A percentile compares a stretch with the other conserved stretches of the same genome.
Conservation (phyloP, 2,113 vertebrate species). For the Oncorhynchus mykiss region DNA sequence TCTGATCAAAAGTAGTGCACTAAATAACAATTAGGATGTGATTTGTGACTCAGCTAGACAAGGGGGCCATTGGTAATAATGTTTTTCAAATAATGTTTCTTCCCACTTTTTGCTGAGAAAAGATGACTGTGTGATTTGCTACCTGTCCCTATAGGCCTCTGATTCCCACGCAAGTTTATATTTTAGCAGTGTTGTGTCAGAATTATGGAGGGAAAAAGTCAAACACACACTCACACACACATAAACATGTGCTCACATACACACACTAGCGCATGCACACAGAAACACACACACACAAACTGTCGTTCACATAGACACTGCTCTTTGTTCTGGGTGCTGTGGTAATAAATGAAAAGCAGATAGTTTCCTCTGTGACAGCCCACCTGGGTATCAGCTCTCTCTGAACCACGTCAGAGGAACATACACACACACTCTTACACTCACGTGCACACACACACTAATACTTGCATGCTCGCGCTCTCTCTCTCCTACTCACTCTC, state of each 20-base stretch:
- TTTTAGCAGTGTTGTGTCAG: constrained; percentile 55
- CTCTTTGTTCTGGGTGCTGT: constrained; percentile 2
- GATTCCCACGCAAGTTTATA: background rate
- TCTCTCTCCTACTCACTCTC: no score
- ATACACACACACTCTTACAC: background rate
- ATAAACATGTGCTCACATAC: no score
- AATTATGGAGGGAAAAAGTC: background rate
- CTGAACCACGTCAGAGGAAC: background rate
- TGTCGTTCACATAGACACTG: background rate
- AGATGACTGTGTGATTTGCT: constrained; percentile 49
- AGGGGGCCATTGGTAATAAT: constrained; percentile 23
- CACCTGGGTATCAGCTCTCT: constrained; percentile 1
- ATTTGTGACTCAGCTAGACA: no score
- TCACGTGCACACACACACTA: background rate
- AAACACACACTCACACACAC: background rate
- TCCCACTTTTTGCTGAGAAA: constrained; percentile 41
- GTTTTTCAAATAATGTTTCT: constrained; percentile 60
- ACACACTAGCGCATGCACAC: background rate
- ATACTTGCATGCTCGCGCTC: background rate
- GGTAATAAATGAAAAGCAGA: background rate
- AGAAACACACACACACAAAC: background rate
- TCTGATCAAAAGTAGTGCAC: no score
- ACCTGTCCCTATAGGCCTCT: constrained; percentile 37
- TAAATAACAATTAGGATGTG: no score
- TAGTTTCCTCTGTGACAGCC: background rate